phyloP scores from a whole-genome alignment of 2,888 invertebrate genomes.

The Oasisia sp. region DNA sequence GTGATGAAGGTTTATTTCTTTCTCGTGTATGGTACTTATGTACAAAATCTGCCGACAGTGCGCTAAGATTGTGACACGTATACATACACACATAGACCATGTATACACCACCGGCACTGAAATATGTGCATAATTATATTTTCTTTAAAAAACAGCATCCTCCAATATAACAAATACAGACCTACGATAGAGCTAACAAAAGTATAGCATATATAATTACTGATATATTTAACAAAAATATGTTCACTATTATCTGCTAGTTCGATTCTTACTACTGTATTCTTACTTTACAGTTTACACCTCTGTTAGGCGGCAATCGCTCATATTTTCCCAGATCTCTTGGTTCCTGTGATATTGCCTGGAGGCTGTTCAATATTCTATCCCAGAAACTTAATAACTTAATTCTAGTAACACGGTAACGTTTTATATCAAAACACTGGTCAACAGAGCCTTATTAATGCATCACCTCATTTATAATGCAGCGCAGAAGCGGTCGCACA shows the following conservation, averaged over 20 bases:
- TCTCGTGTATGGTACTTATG: neutral
- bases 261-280: neutral
- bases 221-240: neutral
- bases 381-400: neutral
- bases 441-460: neutral
- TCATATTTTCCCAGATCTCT: neutral
- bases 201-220: neutral
- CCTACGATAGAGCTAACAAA: neutral
- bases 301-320: neutral
- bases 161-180: slow-evolving; percentile 11
- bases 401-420: neutral
- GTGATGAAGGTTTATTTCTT: neutral
- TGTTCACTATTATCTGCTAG: slow-evolving; percentile 1
- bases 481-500: neutral
- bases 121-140: neutral
- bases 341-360: neutral
- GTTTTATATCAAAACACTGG: neutral
- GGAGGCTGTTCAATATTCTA: neutral
- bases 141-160: neutral
- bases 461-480: neutral
- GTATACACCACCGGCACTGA: neutral
- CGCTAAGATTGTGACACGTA: neutral
- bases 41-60: neutral
- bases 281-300: neutral
- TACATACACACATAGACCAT: neutral